Evolutionary conservation across 2,113 vertebrate genomes (phyloP).

Genomic region (Lanius collurio): DNA sequence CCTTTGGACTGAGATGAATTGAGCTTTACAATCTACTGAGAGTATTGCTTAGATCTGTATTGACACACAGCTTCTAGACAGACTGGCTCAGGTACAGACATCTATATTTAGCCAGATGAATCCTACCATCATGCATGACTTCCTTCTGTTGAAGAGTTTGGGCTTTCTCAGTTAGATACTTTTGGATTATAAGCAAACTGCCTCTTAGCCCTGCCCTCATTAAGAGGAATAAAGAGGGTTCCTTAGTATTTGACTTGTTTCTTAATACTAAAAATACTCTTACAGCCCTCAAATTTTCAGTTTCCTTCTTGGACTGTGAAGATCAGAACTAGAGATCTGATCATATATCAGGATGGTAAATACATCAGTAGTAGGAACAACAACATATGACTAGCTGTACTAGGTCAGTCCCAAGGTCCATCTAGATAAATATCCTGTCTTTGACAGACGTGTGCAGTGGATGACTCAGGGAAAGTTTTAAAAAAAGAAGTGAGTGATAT

Average conservation of each 20-base stretch:
- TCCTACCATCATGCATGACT: neutral
- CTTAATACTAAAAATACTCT: neutral
- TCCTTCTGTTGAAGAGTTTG: neutral
- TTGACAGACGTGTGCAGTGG: neutral
- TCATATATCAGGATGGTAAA: neutral
- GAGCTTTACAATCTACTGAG: neutral
- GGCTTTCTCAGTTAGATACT: neutral
- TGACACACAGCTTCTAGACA: neutral
- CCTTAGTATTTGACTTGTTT: neutral
- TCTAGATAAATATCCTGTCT: neutral
- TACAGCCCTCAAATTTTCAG: neutral
- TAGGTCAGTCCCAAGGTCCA: neutral
- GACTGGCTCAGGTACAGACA: neutral
- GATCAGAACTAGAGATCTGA: neutral
- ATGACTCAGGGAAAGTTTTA: neutral
- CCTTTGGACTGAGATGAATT: constrained; percentile 44
- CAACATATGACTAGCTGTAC: neutral
- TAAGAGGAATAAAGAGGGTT: neutral
- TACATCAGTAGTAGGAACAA: neutral
- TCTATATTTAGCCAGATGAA: constrained; percentile 1
- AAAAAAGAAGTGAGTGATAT: neutral
- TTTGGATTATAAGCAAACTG: neutral
- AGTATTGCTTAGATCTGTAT: constrained; percentile 10
- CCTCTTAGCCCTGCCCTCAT: neutral
- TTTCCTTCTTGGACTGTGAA: neutral